Evolutionary conservation across 2,797 vertebrate genomes (phyloP).

Genomic region (Coccyzus lansbergi): DNA sequence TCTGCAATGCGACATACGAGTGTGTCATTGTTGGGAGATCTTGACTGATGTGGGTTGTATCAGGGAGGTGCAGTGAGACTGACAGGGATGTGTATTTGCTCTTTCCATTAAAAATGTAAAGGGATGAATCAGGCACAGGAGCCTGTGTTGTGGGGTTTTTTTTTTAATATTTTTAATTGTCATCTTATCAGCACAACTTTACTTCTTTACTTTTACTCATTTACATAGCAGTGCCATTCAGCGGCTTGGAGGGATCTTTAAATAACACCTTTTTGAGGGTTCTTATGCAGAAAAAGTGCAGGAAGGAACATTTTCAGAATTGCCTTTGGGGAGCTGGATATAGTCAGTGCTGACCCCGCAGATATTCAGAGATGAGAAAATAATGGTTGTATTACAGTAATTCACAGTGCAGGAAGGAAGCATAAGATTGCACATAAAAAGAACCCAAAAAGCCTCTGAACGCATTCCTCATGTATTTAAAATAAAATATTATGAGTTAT

Average conservation of each 20-base stretch:
- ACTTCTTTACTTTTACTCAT: neutral
- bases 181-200: neutral
- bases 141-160: neutral
- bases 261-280: conserved; percentile 59
- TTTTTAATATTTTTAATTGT: neutral
- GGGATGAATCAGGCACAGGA: neutral
- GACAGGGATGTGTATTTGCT: neutral
- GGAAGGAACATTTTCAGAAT: conserved; percentile 45
- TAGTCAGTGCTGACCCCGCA: conserved; percentile 66
- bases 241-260: conserved; percentile 22
- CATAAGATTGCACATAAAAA: neutral
- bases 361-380: conserved; percentile 45
- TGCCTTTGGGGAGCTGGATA: conserved; percentile 48
- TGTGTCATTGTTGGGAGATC: neutral
- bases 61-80: neutral
- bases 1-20: accelerated
- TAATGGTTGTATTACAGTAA: conserved; percentile 59
- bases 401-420: conserved; percentile 48
- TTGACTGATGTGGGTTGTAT: neutral
- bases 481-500: neutral
- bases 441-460: neutral
- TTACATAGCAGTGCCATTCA: neutral
- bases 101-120: neutral
- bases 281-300: conserved; percentile 27
- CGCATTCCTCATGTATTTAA: neutral